Evolutionary conservation across 2,113 vertebrate genomes (phyloP).

Genomic region (Cheirogaleus medius): DNA sequence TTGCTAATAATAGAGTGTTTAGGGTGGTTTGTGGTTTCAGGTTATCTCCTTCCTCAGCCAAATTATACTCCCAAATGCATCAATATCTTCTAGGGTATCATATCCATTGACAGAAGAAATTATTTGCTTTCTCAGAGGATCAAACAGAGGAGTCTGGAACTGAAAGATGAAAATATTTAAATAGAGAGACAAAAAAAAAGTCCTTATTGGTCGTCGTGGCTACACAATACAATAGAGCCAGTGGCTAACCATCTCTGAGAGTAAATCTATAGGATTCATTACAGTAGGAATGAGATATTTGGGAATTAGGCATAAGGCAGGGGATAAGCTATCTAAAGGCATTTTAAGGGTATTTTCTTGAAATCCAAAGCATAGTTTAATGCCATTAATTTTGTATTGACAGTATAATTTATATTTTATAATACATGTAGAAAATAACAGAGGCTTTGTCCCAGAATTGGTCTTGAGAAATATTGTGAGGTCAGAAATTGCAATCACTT

Average conservation of each 20-base stretch:
- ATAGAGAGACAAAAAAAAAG: background rate
- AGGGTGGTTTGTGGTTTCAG: slow-evolving; percentile 74
- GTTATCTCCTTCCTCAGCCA: slow-evolving; percentile 73
- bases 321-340: background rate
- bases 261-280: background rate
- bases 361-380: slow-evolving; percentile 37
- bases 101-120: slow-evolving; percentile 74
- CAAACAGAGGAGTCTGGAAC: slow-evolving; percentile 47
- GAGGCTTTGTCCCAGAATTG: background rate
- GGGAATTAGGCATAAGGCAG: background rate
- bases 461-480: slow-evolving; percentile 32
- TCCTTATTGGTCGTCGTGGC: slow-evolving; percentile 6
- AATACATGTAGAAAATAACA: background rate
- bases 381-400: slow-evolving; percentile 37
- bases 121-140: slow-evolving; percentile 71
- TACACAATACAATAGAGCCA: background rate
- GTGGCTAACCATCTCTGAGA: background rate
- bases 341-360: background rate
- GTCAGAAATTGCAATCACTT: background rate
- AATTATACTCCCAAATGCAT: slow-evolving; percentile 76
- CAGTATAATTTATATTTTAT: slow-evolving; percentile 14
- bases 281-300: background rate
- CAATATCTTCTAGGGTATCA: slow-evolving; percentile 70
- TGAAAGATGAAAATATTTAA: slow-evolving; percentile 69
- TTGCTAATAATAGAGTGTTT: slow-evolving; percentile 72